phyloP scores from a whole-genome alignment of 2,113 vertebrate genomes.

The Equus quagga region DNA sequence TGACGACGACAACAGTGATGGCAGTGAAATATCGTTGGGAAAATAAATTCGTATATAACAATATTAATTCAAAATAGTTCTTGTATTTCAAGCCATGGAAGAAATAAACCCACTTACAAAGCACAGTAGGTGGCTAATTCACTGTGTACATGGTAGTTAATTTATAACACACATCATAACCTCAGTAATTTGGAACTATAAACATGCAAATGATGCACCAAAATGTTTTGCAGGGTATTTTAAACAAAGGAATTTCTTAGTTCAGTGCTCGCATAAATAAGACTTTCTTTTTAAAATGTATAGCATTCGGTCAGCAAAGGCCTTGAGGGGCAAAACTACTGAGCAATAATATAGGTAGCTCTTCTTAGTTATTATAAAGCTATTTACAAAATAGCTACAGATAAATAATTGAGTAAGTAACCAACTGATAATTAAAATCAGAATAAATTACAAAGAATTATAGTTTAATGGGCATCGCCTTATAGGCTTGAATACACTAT shows the following conservation, averaged over 20 bases:
- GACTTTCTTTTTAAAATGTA: not conserved
- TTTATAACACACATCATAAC: slow-evolving; percentile 31
- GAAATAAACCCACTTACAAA: slow-evolving; percentile 16
- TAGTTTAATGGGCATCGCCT: not conserved
- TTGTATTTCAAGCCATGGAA: not conserved
- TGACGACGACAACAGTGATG: not conserved
- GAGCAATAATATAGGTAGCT: not conserved
- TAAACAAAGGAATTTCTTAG: not conserved
- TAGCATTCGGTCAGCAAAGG: not conserved
- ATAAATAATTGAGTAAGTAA: slow-evolving; percentile 23
- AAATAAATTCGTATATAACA: not conserved
- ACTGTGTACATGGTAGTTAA: slow-evolving; percentile 17
- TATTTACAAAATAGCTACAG: slow-evolving; percentile 2
- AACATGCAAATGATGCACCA: not conserved
- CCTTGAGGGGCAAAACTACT: not conserved
- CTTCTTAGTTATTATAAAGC: not conserved
- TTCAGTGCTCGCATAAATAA: slow-evolving; percentile 27
- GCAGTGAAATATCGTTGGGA: not conserved
- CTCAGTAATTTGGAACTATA: slow-evolving; percentile 10
- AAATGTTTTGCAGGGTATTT: not conserved
- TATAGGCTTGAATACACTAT: not conserved
- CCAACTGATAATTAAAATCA: not conserved
- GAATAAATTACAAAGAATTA: slow-evolving; percentile 9
- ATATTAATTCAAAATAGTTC: not conserved
- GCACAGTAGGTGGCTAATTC: not conserved